Percentiles rank a stretch among this genome's conserved stretches.
phyloP scores from a whole-genome alignment of 2,113 vertebrate genomes.

The Pampusana beccarii region DNA sequence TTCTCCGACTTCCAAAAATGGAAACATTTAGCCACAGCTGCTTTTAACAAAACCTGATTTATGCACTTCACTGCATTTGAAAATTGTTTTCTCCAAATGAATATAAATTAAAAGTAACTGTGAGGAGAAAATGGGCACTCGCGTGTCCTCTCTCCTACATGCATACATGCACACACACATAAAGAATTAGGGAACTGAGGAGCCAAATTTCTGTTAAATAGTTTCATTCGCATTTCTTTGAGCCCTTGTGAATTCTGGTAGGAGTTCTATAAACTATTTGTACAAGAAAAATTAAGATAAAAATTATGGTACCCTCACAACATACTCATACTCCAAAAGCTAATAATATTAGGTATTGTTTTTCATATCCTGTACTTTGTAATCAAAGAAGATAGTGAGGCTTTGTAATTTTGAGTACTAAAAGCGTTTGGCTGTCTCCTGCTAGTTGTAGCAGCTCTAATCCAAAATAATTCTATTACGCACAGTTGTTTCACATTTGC shows the following conservation, averaged over 20 bases:
- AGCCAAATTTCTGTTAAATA: neutral
- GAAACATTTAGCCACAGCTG: conserved; percentile 10
- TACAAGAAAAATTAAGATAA: neutral
- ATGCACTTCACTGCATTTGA: conserved; percentile 10
- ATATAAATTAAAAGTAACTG: conserved; percentile 8
- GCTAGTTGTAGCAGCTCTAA: neutral
- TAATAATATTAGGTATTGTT: neutral
- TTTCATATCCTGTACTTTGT: neutral
- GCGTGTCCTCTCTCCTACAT: neutral
- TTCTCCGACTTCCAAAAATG: neutral
- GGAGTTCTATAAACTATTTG: neutral
- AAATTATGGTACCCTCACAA: neutral
- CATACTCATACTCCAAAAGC: neutral
- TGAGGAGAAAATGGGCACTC: neutral
- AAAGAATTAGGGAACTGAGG: neutral
- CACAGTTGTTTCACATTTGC: neutral
- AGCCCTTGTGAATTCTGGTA: neutral
- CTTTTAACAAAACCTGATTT: conserved; percentile 10
- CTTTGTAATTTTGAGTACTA: neutral
- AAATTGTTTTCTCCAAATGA: neutral
- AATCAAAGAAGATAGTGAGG: neutral
- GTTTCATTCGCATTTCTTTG: neutral
- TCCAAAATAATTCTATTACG: neutral
- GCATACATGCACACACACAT: neutral
- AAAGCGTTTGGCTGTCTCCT: neutral